A percentile compares a stretch with the other conserved stretches of the same genome.
Conservation (phyloP, 2,797 vertebrate genomes). For the Dipus sagitta region DNA sequence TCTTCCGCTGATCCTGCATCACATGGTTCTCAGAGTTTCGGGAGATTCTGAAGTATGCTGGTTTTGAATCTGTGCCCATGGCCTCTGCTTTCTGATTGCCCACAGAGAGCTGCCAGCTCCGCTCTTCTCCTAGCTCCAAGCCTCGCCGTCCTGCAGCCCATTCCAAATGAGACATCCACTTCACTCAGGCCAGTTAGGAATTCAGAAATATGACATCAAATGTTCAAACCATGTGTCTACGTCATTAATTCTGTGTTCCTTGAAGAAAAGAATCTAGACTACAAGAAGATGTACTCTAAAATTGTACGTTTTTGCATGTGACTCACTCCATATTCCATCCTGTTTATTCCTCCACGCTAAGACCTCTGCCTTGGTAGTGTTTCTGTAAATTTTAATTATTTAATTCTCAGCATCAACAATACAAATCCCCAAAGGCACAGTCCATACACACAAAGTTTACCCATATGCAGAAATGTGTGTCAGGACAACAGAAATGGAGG, state of each 20-base stretch:
- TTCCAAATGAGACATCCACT: not conserved
- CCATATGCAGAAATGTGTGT: not conserved
- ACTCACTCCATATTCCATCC: not conserved
- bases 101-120: not conserved
- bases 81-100: not conserved
- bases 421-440: not conserved
- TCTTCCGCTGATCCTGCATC: not conserved
- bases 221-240: not conserved
- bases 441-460: not conserved
- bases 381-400: not conserved
- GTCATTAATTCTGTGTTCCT: not conserved
- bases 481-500: not conserved
- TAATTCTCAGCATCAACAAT: not conserved
- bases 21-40: not conserved
- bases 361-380: not conserved
- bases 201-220: conserved; percentile 18
- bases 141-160: not conserved
- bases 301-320: not conserved
- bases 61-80: not conserved
- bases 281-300: not conserved
- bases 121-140: conserved; percentile 4
- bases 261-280: not conserved
- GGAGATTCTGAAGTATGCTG: not conserved
- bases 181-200: not conserved
- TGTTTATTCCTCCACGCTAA: conserved; percentile 6